Evolutionary conservation across 1,140 invertebrate species (phyloP).

Genomic region (Drosophila triauraria): DNA sequence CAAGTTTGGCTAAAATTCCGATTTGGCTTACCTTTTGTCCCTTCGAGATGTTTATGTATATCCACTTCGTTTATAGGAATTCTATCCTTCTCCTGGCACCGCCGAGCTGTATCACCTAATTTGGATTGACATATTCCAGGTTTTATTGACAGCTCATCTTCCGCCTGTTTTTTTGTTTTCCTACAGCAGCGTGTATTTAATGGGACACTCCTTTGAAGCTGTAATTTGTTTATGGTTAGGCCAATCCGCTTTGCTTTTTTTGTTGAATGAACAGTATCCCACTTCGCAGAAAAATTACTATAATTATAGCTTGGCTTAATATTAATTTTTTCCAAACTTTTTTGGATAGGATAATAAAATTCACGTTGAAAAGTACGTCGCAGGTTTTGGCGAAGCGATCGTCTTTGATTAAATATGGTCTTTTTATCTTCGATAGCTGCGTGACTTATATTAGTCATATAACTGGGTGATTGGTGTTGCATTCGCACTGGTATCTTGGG

Average conservation of each 20-base stretch:
- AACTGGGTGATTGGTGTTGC: not conserved
- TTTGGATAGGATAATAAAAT: not conserved
- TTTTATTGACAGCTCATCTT: not conserved
- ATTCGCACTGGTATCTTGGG: conserved; percentile 1
- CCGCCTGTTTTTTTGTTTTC: too few relatives aligned
- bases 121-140: not conserved
- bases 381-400: not conserved
- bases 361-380: not conserved
- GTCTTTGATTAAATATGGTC: not conserved
- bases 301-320: not conserved
- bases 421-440: not conserved
- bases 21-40: too few relatives aligned
- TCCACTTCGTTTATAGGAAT: not conserved
- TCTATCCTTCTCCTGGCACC: not conserved
- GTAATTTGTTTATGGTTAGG: not conserved
- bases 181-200: not conserved
- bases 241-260: not conserved
- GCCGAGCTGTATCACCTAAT: too few relatives aligned
- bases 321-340: not conserved
- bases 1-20: too few relatives aligned
- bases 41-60: too few relatives aligned
- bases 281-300: too few relatives aligned
- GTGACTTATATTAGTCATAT: not conserved
- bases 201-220: not conserved
- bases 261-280: not conserved